Evolutionary conservation across 2,888 invertebrate species (phyloP), one percentile per base, ranked within the genome.

Genomic region (Seladonia tumulorum): DNA sequence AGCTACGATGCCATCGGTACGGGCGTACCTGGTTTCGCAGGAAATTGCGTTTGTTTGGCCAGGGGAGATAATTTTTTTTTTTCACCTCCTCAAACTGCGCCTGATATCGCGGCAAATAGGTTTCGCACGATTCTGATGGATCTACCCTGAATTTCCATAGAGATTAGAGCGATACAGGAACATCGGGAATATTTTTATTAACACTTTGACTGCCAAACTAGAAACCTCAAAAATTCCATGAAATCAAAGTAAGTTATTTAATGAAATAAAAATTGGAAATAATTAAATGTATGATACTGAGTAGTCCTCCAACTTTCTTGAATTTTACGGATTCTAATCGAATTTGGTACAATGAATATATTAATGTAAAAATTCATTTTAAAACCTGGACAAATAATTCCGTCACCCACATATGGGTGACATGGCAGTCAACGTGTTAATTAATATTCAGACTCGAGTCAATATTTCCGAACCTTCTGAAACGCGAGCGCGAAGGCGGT

Each of bases 1-100:
- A 93, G 88, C 90, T 89, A 87, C 88, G 88, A 90, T 90, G 90
- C 88, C 90, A 90, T 90, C 90, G 85, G 83, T 77, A 89, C 80
- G 77, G 84, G 83, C 85, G 86, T 82, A 81, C 73, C 76, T 47
- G 14, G 79, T 85, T 78, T 88, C 86, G 71, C 90, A 90, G 89
- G 88, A 90, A 90, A 90, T 90, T 88, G 82, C 90, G 81, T 85
- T 85, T 89, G 87, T 88, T 90, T 79, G 83, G 60, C 60, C 77
- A 86, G 77, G 89, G 82, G 87, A 88, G 89, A 89, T 89, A 89
- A 89, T 89, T 86, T 83, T 78, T 63, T 75, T 70, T 60, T 73
- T 10, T 57, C 57, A 18, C 29, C 66, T 66, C 4, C 2, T 35
- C 53, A 45, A 77, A 49, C 16, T 14, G 29, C 76, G 73, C 73